Evolutionary conservation across 1,140 invertebrate genomes (phyloP), one percentile per base, ranked within the genome.

Genomic region (Steinernema feltiae): DNA sequence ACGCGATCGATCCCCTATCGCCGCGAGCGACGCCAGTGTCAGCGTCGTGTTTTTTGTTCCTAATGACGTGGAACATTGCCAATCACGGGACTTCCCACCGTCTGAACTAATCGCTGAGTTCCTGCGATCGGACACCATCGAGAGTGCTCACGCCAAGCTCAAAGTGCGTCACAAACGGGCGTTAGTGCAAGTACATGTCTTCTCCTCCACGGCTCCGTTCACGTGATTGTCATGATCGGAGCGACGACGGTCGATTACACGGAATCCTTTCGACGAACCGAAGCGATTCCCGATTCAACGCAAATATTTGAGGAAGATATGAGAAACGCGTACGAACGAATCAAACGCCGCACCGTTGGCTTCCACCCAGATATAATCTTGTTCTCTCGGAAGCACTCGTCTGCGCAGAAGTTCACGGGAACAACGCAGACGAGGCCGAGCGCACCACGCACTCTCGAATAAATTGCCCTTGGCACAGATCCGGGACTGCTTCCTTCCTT

Each of bases 231-330:
- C 53, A 63, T 63, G 53, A 63, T 63, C 15, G 35, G 35, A 7
- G 7, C 7, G 18, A n/a, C n/a, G n/a, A 41, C 35, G 18, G 7
- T 41, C 35, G 35, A 41, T 41, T 41, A 41, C n/a, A n/a, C n/a
- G n/a, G 35, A 41, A 3, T 27, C 15, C 53, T 27, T 21, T 17
- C 53, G 15, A 27, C 53, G 53, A 12, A 7, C 2, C 53, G 2
- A 15, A 27, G 15, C 53, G 53, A 63, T 63, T 27, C 7, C n/a
- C 53, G 53, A 63, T n/a, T 63, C 53, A 15, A 63, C 24, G 53
- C 53, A 63, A 63, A 63, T 63, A 63, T 63, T 63, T 63, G 53
- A 15, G 53, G 53, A 63, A 15, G 53, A 63, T 63, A 63, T 7
- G 18, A 7, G 18, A 7, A 41, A 7, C 35, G 35, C 35, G 18